Evolutionary conservation across 2,797 vertebrate genomes (phyloP).

Genomic region (Catharus ustulatus): DNA sequence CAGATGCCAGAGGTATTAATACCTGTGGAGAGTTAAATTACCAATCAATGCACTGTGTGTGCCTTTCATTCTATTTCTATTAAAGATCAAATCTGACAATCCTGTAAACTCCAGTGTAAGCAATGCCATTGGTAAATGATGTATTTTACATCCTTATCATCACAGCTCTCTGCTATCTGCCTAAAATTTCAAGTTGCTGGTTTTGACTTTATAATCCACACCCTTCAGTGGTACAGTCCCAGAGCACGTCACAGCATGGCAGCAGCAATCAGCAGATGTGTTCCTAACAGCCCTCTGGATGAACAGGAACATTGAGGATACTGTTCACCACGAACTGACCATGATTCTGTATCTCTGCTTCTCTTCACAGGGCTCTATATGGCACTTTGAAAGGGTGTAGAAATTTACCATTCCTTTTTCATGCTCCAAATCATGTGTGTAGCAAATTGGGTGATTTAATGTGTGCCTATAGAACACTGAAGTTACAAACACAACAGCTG

Average conservation of each 20-base stretch:
- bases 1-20: conserved; percentile 85
- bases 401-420: not conserved
- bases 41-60: not conserved
- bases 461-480: not conserved
- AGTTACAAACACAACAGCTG: not conserved
- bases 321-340: not conserved
- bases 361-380: not conserved
- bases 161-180: not conserved
- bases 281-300: not conserved
- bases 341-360: not conserved
- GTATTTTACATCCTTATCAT: not conserved
- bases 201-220: not conserved
- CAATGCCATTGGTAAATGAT: not conserved
- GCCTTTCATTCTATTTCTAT: not conserved
- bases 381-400: not conserved
- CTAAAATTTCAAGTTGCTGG: not conserved
- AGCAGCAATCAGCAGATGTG: not conserved
- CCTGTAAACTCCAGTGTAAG: not conserved
- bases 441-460: not conserved
- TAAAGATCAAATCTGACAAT: not conserved
- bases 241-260: not conserved
- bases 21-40: conserved; percentile 77
- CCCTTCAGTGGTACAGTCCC: not conserved
- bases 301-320: not conserved
- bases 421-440: not conserved